Evolutionary conservation across 2,888 invertebrate genomes (phyloP), one percentile per base, ranked within the genome.

Genomic region (Agrilus cyanescens): DNA sequence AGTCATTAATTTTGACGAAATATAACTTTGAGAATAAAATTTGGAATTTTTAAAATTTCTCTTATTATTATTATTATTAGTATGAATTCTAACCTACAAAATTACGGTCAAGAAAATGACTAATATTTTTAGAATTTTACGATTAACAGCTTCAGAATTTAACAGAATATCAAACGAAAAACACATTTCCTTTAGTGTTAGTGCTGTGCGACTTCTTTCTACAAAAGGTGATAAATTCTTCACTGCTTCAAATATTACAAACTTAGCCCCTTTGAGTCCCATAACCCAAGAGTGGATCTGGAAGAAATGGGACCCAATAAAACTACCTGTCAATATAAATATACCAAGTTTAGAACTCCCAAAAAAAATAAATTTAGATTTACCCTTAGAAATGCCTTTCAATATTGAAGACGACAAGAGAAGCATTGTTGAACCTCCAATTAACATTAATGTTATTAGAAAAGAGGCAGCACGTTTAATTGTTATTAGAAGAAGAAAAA

Each of bases 401-500:
- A 53, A 56, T 15, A 37, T 35, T 8, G 4, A 30, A 13, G 29
- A 29, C 13, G 38, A 40, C 16, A 43, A 48, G 15, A 47, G 50
- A 36, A 43, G 45, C 10, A 53, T 63, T 5, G 25, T 25, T 2
- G 60, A 60, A 46, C 54, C 54, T 10, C 63, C 63, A 8, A 32
- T 53, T 20, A 40, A 40, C 15, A 39, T 37, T 10, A 47, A 50
- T 46, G 52, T 65, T 40, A 57, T 62, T 12, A 69, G 81, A 57
- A 85, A 82, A 57, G 76, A 79, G 56, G 87, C 88, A 0, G 76
- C 74, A 0, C 70, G 83, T 40, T 64, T 89, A 44, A 80, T 89
- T 50, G 80, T 84, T 0, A 87, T 89, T 30, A 72, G 90, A 38
- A 71, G 80, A 38, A 76, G 77, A 41, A 91, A 90, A 67, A 90